Percentiles rank a stretch among this genome's conserved stretches.
phyloP scores from a whole-genome alignment of 2,113 vertebrate species.

The Nestor notabilis region DNA sequence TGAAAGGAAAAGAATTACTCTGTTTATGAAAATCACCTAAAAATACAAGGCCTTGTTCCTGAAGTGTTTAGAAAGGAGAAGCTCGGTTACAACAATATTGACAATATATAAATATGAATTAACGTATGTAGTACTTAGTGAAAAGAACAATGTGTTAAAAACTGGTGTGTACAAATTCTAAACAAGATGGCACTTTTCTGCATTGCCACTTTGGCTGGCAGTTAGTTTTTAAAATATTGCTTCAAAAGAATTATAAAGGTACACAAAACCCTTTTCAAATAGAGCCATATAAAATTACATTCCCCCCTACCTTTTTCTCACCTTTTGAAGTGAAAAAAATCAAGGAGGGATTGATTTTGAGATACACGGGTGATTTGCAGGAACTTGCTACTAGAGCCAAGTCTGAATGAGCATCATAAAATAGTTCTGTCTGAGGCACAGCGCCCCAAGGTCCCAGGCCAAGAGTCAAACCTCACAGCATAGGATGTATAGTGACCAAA shows the following conservation, averaged over 20 bases:
- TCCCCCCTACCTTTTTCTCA: not conserved
- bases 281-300: conserved; percentile 10
- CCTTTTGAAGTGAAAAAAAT: not conserved
- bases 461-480: not conserved
- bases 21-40: conserved; percentile 80
- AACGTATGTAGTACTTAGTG: conserved; percentile 56
- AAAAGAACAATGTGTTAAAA: conserved; percentile 72
- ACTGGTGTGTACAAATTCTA: conserved; percentile 62
- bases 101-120: conserved; percentile 73
- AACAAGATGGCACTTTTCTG: conserved; percentile 51
- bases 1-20: conserved; percentile 82
- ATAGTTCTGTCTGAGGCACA: not conserved
- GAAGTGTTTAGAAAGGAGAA: conserved; percentile 67
- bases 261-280: conserved; percentile 35
- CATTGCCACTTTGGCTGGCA: conserved; percentile 61
- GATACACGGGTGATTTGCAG: not conserved
- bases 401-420: not conserved
- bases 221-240: conserved; percentile 71
- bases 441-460: not conserved
- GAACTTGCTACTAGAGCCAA: not conserved
- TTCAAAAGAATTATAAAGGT: conserved; percentile 60
- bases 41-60: conserved; percentile 81
- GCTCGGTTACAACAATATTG: conserved; percentile 71
- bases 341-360: conserved; percentile 6
- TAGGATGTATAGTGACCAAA: not conserved